phyloP scores from a whole-genome alignment of 1,140 invertebrate species.

The Meloidogyne floridensis region DNA sequence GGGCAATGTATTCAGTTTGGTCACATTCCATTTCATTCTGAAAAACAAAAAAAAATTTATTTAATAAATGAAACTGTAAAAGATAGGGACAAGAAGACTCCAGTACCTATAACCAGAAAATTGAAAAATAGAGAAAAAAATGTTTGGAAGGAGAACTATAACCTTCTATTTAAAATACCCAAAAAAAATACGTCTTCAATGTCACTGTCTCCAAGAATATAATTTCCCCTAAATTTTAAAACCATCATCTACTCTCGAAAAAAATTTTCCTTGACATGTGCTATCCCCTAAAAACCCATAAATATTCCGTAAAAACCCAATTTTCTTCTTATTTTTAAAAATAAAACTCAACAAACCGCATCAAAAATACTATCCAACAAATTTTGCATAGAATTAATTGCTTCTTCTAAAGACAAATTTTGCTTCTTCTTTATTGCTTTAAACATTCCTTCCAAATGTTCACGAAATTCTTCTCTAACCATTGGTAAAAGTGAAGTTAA shows the following conservation, averaged over 20 bases:
- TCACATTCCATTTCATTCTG: slow-evolving; percentile 27
- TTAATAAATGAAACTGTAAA: not conserved
- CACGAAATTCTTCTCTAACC: slow-evolving; percentile 43
- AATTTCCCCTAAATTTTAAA: no score
- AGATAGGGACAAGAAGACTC: not conserved
- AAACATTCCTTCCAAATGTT: slow-evolving; percentile 35
- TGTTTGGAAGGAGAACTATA: no score
- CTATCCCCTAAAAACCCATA: not conserved
- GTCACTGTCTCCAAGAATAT: no score
- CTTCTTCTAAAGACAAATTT: slow-evolving; percentile 22
- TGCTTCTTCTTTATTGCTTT: slow-evolving; percentile 24
- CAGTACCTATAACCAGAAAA: not conserved
- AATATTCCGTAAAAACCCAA: not conserved
- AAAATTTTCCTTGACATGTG: not conserved
- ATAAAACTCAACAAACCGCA: slow-evolving; percentile 21
- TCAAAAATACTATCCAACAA: slow-evolving; percentile 24
- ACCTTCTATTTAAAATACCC: no score
- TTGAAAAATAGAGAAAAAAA: not conserved
- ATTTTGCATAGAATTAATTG: slow-evolving; percentile 12
- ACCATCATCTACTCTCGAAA: no score
- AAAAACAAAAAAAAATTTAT: not conserved
- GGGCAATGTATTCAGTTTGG: slow-evolving; percentile 34
- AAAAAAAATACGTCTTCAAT: no score
- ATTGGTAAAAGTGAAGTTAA: slow-evolving; percentile 28
- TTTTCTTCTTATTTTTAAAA: no score